Base-by-base conservation (phyloP, 2,113 vertebrate genomes). In the Ictalurus punctatus region DNA sequence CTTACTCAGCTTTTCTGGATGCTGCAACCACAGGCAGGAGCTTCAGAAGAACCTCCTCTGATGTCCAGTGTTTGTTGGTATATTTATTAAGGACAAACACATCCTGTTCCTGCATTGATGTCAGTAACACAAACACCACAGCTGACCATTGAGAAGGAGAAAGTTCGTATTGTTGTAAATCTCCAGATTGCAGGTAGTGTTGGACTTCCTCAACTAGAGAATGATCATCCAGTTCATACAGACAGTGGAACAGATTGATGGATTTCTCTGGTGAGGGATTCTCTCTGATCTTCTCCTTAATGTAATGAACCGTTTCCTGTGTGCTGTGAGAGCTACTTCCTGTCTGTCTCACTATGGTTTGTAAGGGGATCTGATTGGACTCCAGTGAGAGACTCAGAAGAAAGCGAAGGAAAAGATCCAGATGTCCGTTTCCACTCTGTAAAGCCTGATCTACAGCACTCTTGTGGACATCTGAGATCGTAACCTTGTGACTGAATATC, bases 1-100 rank as follows among this genome's bases (percentile, higher is more conserved):
- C 88, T 82, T 63, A 89, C 88, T 85, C 4, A 59, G 78, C 88
- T 85, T 30, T 85, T 85, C 52, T 86, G 12, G 65, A 89, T 52
- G 48, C 52, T 52, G 61, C 58, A 59, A 86, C 17, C 34, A 89
- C 78, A 54, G 88, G 67, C 21, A 89, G 65, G 8, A 89, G 56
- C 6, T 85, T 89, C 25, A 0, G 56, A 8, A 87, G 3, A 54
- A 30, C 37, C 25, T 76, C 48, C 6, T 81, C 30, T 0, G 56
- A 0, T 23, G 48, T 59, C 48, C n/a, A 0, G 8, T 4, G 0
- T 63, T 9, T 19, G 48, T 23, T 71, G 40, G 52, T 9, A 40
- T 80, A 89, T 44, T 85, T 58, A n/a, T 56, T 79, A 59, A 85
- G 30, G 21, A 65, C 19, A 79, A 89, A 89, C 56, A 9, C 73